Conservation (phyloP, 2,797 vertebrate species). For the Microctenopoma stevenorrisi region DNA sequence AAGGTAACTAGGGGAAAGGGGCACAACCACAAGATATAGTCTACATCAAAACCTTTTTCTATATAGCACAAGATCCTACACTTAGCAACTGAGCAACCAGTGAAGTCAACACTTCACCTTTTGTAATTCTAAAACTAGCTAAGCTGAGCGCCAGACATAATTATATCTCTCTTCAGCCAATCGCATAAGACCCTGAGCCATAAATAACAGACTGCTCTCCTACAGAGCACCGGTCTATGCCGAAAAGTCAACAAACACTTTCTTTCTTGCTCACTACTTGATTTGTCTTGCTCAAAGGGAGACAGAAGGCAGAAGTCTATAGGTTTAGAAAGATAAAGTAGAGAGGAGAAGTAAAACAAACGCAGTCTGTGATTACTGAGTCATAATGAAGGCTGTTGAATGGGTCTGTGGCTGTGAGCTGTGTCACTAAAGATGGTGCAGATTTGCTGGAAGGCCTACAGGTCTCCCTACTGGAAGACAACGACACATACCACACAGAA, state of each 20-base stretch:
- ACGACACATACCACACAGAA: slow-evolving; percentile 20
- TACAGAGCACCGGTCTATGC: slow-evolving; percentile 74
- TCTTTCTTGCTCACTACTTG: slow-evolving; percentile 70
- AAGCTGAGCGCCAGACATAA: slow-evolving; percentile 75
- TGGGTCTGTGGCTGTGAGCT: slow-evolving; percentile 69
- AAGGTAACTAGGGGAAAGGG: slow-evolving; percentile 6
- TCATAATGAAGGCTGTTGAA: slow-evolving; percentile 74
- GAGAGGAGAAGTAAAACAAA: slow-evolving; percentile 72
- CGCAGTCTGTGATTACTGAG: slow-evolving; percentile 79
- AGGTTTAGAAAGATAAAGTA: slow-evolving; percentile 48
- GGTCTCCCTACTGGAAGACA: slow-evolving; percentile 55
- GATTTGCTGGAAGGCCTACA: slow-evolving; percentile 62
- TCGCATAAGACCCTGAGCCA: slow-evolving; percentile 73
- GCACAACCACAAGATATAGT: slow-evolving; percentile 14
- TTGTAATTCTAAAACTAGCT: slow-evolving; percentile 71
- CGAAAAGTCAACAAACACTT: slow-evolving; percentile 82
- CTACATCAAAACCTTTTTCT: slow-evolving; percentile 36
- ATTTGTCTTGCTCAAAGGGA: slow-evolving; percentile 53
- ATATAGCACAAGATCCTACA: slow-evolving; percentile 46
- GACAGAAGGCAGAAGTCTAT: slow-evolving; percentile 43
- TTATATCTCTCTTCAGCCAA: slow-evolving; percentile 80
- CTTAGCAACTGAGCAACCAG: slow-evolving; percentile 79
- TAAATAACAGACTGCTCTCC: slow-evolving; percentile 81
- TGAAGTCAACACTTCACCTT: slow-evolving; percentile 75
- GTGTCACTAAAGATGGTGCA: slow-evolving; percentile 72